phyloP scores from a whole-genome alignment of 2,797 vertebrate species.

The Sternarchorhynchus goeldii region DNA sequence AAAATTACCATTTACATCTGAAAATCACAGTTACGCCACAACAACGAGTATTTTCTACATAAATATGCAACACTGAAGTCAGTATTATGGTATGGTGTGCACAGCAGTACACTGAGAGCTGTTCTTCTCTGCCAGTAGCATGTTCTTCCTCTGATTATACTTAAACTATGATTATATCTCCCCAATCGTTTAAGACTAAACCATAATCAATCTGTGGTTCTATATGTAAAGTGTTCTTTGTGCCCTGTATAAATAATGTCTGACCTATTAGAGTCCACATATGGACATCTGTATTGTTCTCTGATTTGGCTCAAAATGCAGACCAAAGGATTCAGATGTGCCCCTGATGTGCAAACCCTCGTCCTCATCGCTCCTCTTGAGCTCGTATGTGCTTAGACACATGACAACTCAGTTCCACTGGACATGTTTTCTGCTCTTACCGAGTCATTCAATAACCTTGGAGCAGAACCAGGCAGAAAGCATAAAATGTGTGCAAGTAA shows the following conservation, averaged over 20 bases:
- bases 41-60: slow-evolving; percentile 15
- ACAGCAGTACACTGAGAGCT: slow-evolving; percentile 34
- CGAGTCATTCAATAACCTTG: slow-evolving; percentile 6
- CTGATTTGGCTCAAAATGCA: slow-evolving; percentile 29
- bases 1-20: slow-evolving; percentile 24
- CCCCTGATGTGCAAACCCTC: slow-evolving; percentile 9
- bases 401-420: slow-evolving; percentile 31
- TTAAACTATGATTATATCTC: slow-evolving; percentile 15
- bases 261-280: slow-evolving; percentile 32
- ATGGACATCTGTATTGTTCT: slow-evolving; percentile 33
- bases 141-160: slow-evolving; percentile 15
- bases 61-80: slow-evolving; percentile 12
- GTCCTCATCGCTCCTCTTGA: slow-evolving; percentile 14
- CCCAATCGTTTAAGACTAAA: slow-evolving; percentile 23
- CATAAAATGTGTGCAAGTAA: slow-evolving; percentile 7
- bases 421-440: slow-evolving; percentile 7
- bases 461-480: slow-evolving; percentile 23
- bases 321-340: slow-evolving; percentile 19
- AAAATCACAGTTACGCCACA: slow-evolving; percentile 21
- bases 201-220: slow-evolving; percentile 14
- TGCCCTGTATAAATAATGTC: slow-evolving; percentile 39
- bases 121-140: background rate
- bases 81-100: slow-evolving; percentile 19
- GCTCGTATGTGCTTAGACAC: slow-evolving; percentile 29
- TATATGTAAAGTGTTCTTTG: slow-evolving; percentile 16